Evolutionary conservation across 2,888 invertebrate species (phyloP).

Genomic region (Aspidiotus destructor): DNA sequence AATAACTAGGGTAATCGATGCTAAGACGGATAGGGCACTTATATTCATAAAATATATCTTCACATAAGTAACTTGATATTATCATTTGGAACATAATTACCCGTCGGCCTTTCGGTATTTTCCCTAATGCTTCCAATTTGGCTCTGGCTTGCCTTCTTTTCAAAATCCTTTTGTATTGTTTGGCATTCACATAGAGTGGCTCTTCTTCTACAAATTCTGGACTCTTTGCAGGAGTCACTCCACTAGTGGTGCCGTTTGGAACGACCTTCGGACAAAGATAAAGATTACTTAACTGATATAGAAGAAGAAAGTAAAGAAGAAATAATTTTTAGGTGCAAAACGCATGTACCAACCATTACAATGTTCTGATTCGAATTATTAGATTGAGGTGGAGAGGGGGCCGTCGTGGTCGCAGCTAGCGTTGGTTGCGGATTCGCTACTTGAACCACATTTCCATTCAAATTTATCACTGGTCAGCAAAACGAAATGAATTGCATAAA

Average conservation of each 20-base stretch:
- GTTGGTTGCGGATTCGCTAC: constrained; percentile 43
- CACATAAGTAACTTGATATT: no score
- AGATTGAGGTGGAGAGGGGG: constrained; percentile 43
- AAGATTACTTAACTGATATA: not conserved
- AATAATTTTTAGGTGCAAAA: not conserved
- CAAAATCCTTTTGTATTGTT: constrained; percentile 92
- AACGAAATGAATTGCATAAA: not conserved
- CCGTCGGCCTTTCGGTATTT: constrained; percentile 92
- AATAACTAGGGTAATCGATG: no score
- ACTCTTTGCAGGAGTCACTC: constrained; percentile 42
- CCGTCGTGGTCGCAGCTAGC: constrained; percentile 46
- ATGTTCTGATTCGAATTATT: constrained; percentile 55
- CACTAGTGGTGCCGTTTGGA: constrained; percentile 31
- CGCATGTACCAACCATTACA: constrained; percentile 56
- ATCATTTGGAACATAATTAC: constrained; percentile 43
- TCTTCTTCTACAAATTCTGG: constrained; percentile 75
- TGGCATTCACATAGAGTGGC: constrained; percentile 94
- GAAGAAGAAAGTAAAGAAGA: not conserved
- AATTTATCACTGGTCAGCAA: constrained; percentile 53
- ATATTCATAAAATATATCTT: no score
- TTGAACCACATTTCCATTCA: constrained; percentile 70
- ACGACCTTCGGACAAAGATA: not conserved
- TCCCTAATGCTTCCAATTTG: constrained; percentile 84
- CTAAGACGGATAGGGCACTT: no score
- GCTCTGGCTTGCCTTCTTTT: constrained; percentile 90